Evolutionary conservation across 2,888 invertebrate genomes (phyloP).

Genomic region (Orthosia cruda): DNA sequence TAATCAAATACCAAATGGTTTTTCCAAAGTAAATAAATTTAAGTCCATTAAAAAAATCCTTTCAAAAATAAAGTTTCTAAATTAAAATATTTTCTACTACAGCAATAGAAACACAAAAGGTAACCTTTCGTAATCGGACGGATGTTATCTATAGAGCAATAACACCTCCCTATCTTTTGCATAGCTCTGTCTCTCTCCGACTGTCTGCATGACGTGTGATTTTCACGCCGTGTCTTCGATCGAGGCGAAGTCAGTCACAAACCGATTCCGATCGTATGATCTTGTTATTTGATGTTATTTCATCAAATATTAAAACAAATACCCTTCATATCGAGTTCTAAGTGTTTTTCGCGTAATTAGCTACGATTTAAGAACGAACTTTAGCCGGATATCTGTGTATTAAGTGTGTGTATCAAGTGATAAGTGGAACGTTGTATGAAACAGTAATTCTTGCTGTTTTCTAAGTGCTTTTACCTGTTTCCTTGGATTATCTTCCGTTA

Average conservation of each 20-base stretch:
- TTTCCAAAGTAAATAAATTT: background rate
- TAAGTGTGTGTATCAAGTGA: slow-evolving; percentile 58
- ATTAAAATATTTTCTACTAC: slow-evolving; percentile 20
- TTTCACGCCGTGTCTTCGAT: slow-evolving; percentile 73
- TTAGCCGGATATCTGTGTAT: slow-evolving; percentile 72
- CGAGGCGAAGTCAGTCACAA: slow-evolving; percentile 88
- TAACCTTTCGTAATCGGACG: slow-evolving; percentile 61
- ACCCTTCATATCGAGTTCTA: slow-evolving; percentile 64
- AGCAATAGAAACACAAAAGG: slow-evolving; percentile 36
- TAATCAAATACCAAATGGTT: background rate
- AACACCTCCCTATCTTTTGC: slow-evolving; percentile 68
- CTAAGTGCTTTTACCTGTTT: slow-evolving; percentile 82
- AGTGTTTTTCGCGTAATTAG: slow-evolving; percentile 63
- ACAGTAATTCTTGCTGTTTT: slow-evolving; percentile 77
- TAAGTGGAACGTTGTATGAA: slow-evolving; percentile 69
- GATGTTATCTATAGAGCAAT: slow-evolving; percentile 60
- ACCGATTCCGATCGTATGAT: slow-evolving; percentile 79
- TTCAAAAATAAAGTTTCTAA: background rate
- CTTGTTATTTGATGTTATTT: slow-evolving; percentile 81
- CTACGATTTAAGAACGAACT: slow-evolving; percentile 64
- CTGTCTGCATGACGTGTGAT: slow-evolving; percentile 87
- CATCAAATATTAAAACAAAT: slow-evolving; percentile 75
- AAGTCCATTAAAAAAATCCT: background rate
- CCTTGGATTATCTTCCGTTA: slow-evolving; percentile 80
- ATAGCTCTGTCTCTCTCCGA: slow-evolving; percentile 76